A percentile compares a stretch with the other conserved stretches of the same genome.
Conservation (phyloP, 2,797 vertebrate genomes). For the Scyliorhinus canicula region DNA sequence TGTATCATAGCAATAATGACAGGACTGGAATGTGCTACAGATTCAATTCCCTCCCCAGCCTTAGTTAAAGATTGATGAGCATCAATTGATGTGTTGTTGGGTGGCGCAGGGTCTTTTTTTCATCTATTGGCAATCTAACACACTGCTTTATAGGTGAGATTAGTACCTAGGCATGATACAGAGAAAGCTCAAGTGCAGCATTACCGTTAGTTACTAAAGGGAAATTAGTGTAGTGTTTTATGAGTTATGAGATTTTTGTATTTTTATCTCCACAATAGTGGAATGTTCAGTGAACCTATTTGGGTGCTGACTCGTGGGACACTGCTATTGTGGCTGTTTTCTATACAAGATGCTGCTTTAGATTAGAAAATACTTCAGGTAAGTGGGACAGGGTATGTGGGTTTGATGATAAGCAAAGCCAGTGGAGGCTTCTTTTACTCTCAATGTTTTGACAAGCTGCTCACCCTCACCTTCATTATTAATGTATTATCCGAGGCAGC, state of each 20-base stretch:
- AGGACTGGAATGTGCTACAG: not conserved
- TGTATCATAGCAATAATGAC: not conserved
- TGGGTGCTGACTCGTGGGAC: not conserved
- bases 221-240: not conserved
- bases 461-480: constrained; percentile 21
- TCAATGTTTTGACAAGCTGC: constrained; percentile 26
- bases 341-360: not conserved
- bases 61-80: not conserved
- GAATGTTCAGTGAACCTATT: not conserved
- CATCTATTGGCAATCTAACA: not conserved
- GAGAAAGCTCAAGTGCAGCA: not conserved
- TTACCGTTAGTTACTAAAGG: not conserved
- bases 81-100: not conserved
- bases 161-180: not conserved
- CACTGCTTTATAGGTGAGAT: not conserved
- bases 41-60: not conserved
- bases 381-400: not conserved
- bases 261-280: not conserved
- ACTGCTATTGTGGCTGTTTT: not conserved
- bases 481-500: constrained; percentile 25
- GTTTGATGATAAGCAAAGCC: not conserved
- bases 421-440: not conserved
- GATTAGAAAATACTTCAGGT: not conserved
- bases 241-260: not conserved
- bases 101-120: not conserved